Conservation (phyloP, 2,113 vertebrate species). For the Phoxinus phoxinus region DNA sequence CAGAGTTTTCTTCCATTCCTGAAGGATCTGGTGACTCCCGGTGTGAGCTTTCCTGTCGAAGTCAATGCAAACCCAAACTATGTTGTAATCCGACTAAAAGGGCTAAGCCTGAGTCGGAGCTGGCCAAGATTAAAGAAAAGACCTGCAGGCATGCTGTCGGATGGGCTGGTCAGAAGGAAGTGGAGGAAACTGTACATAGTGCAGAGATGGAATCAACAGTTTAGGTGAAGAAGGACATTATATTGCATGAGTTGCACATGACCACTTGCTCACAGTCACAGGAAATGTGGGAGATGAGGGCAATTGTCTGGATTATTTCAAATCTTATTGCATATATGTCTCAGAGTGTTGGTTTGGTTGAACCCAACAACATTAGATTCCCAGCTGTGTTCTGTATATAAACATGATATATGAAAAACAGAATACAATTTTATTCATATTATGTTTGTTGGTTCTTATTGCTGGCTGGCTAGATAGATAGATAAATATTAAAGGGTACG, state of each 20-base stretch:
- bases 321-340: conserved; percentile 27
- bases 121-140: conserved; percentile 41
- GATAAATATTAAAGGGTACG: not conserved
- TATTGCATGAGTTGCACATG: not conserved
- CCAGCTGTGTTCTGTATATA: not conserved
- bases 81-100: conserved; percentile 78
- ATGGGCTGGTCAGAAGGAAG: conserved; percentile 22
- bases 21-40: conserved; percentile 69
- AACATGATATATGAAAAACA: not conserved
- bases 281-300: not conserved
- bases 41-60: conserved; percentile 84
- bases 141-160: not conserved
- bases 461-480: not conserved
- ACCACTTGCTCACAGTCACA: not conserved
- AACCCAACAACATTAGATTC: not conserved
- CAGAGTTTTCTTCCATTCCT: conserved; percentile 81
- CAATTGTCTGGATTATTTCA: not conserved
- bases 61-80: conserved; percentile 86
- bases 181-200: not conserved
- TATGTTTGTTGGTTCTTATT: not conserved
- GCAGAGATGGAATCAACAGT: conserved; percentile 52
- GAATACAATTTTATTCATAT: not conserved
- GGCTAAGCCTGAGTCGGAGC: conserved; percentile 66
- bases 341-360: not conserved
- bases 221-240: conserved; percentile 17